These are phyloP conservation scores for Rhinogobius similis DNA, from an alignment of 2,113 vertebrate genomes.

Conservation along the genomic window DNA sequence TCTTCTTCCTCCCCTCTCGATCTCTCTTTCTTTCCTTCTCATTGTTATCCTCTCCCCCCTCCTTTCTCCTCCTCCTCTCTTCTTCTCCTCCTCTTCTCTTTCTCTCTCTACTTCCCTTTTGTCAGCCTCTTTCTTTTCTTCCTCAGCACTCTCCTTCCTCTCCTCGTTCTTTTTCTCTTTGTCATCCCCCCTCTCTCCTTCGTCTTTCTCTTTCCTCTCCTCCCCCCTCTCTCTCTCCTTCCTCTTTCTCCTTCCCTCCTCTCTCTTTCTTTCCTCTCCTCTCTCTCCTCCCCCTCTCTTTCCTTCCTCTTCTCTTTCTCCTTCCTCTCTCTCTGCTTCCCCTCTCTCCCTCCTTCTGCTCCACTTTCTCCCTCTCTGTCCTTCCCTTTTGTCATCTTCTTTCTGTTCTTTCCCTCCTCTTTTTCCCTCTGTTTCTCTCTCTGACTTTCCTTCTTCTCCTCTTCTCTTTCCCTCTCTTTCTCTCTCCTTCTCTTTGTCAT, in stretches of 20 bases:
- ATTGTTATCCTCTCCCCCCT: not conserved
- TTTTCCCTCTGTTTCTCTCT: slow-evolving; percentile 10
- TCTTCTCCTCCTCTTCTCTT: not conserved
- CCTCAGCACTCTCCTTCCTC: too few relatives aligned
- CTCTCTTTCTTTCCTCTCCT: not conserved
- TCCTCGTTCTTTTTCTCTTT: too few relatives aligned
- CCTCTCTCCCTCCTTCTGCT: not conserved
- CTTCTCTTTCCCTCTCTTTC: not conserved
- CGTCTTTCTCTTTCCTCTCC: slow-evolving; percentile 15
- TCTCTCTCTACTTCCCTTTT: not conserved
- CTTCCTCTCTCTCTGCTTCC: not conserved
- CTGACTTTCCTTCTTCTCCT: not conserved
- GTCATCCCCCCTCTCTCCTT: too few relatives aligned
- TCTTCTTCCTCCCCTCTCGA: not conserved
- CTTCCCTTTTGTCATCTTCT: not conserved
- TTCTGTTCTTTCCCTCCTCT: not conserved
- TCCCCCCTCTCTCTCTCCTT: not conserved
- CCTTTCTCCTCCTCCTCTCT: not conserved
- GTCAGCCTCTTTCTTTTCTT: not conserved
- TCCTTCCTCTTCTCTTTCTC: not conserved
- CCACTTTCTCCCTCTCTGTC: too few relatives aligned
- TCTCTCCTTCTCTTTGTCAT: not conserved
- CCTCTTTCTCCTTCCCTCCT: not conserved
- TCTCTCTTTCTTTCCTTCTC: not conserved
- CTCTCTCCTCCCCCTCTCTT: not conserved